Conservation (phyloP, 1,140 invertebrate species). For the Trinorchestia longiramus region DNA sequence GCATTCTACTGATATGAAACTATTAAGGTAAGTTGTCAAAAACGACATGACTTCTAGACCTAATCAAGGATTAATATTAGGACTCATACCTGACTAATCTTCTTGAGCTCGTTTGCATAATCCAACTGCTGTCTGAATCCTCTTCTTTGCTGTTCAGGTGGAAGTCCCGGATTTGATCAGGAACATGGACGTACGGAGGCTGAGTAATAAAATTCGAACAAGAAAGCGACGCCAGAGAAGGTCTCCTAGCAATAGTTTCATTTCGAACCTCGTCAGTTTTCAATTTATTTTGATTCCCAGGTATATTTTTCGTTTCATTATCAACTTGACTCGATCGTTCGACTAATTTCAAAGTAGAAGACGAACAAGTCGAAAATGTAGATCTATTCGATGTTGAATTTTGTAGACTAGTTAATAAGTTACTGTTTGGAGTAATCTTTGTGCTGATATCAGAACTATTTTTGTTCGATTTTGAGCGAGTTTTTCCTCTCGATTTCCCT, state of each 20-base stretch:
- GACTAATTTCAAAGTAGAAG: not conserved
- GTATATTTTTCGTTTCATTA: not conserved
- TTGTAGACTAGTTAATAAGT: not conserved
- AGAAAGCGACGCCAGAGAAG: not conserved
- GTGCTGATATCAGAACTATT: not conserved
- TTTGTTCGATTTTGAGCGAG: not conserved
- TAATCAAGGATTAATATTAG: not conserved
- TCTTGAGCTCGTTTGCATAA: conserved; percentile 15
- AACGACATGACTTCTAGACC: not conserved
- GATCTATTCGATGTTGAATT: not conserved
- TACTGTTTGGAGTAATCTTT: not conserved
- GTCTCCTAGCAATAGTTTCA: no score
- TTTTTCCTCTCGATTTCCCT: not conserved
- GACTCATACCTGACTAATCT: conserved; percentile 11
- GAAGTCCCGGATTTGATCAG: conserved; percentile 12
- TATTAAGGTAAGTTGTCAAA: not conserved
- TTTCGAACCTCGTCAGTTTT: not conserved
- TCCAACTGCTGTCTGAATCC: conserved; percentile 37
- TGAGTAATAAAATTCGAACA: not conserved
- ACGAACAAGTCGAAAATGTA: not conserved
- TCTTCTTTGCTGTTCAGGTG: conserved; percentile 4
- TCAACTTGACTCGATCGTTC: not conserved
- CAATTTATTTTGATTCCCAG: not conserved
- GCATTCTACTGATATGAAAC: not conserved
- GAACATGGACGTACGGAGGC: not conserved